Conservation (phyloP, 2,113 vertebrate genomes). For the Tinamus guttatus region DNA sequence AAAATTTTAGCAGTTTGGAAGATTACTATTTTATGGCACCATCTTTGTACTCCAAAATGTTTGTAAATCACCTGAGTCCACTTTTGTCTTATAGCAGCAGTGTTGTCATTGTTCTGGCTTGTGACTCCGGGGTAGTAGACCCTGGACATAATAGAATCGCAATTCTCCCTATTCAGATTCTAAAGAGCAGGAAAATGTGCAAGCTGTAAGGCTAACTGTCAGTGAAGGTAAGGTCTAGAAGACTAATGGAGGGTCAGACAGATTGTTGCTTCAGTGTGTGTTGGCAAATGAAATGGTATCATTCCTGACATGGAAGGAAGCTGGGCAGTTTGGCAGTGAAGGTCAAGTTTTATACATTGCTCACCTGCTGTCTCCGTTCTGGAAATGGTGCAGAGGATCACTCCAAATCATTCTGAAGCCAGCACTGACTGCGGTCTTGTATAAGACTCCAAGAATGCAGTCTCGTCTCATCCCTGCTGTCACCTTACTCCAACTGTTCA, state of each 20-base stretch:
- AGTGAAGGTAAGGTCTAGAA: background rate
- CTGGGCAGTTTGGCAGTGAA: background rate
- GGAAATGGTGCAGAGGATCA: background rate
- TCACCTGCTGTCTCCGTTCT: conserved; percentile 10
- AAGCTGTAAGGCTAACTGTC: background rate
- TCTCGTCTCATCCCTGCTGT: background rate
- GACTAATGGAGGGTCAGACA: conserved; percentile 10
- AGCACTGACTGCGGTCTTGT: background rate
- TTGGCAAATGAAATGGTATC: background rate
- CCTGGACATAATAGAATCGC: background rate
- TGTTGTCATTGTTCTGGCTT: background rate
- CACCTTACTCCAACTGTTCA: background rate
- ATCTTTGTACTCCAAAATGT: background rate
- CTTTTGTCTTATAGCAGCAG: background rate
- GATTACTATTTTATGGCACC: background rate
- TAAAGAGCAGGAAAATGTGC: background rate
- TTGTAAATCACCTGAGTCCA: background rate
- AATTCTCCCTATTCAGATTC: background rate
- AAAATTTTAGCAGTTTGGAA: background rate
- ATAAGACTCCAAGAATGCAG: background rate
- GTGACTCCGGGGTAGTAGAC: background rate
- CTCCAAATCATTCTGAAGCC: background rate
- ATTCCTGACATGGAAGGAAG: background rate
- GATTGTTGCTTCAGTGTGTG: background rate
- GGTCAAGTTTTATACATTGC: background rate